Conservation (phyloP, 2,888 invertebrate species). For the Drosophila stalkeri region DNA sequence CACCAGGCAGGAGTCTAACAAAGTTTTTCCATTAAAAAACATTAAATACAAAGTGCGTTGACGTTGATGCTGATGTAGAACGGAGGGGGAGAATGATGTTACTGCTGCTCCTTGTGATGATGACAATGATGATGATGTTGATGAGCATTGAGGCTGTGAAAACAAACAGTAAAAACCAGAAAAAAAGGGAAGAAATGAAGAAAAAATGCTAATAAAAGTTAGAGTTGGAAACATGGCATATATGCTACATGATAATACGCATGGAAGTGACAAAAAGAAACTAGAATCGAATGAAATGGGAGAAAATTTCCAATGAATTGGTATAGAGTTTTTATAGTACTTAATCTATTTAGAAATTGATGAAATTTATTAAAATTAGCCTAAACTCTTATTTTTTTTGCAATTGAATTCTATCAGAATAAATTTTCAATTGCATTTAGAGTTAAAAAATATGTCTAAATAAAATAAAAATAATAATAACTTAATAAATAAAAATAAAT, state of each 20-base stretch:
- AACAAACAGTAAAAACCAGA: conserved; percentile 60
- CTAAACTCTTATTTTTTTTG: too few species aligned
- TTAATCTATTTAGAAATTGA: too few species aligned
- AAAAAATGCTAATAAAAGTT: conserved; percentile 37
- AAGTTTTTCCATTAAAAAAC: conserved; percentile 72
- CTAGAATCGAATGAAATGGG: background rate
- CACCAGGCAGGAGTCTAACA: conserved; percentile 52
- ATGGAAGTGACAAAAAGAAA: background rate
- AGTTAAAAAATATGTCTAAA: too few species aligned
- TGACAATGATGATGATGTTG: conserved; percentile 17
- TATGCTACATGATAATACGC: conserved; percentile 6
- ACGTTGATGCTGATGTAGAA: conserved; percentile 37
- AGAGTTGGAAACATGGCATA: conserved; percentile 2
- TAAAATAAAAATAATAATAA: too few species aligned
- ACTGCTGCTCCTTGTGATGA: background rate
- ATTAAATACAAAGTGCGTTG: conserved; percentile 70
- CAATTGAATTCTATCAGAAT: too few species aligned
- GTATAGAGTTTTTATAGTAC: background rate
- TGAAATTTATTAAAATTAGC: too few species aligned
- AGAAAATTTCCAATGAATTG: background rate
- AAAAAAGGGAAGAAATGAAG: conserved; percentile 18
- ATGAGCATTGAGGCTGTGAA: conserved; percentile 38
- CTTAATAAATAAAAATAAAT: too few species aligned
- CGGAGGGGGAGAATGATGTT: conserved; percentile 2
- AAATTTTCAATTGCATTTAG: too few species aligned